A percentile compares a stretch with the other conserved stretches of the same genome.
phyloP scores from a whole-genome alignment of 2,113 vertebrate species.

The Cyanistes caeruleus region DNA sequence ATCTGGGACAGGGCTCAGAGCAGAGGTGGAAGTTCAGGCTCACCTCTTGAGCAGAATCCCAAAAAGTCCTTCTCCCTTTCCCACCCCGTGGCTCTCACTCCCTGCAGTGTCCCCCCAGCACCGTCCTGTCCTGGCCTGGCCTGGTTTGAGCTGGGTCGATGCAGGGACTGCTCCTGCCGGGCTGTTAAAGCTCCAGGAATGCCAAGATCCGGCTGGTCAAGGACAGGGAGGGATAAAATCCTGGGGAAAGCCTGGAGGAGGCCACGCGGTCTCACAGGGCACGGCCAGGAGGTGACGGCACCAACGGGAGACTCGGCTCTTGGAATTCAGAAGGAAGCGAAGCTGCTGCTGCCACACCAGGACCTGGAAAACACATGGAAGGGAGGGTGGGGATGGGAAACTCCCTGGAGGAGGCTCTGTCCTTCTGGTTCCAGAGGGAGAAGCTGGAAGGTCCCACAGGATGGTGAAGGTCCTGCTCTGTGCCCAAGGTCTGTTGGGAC shows the following conservation, averaged over 20 bases:
- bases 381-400: background rate
- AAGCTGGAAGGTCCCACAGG: background rate
- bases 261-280: rapidly evolving
- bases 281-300: background rate
- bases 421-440: background rate
- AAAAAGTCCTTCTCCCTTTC: background rate
- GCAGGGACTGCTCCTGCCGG: background rate
- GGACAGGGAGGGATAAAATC: background rate
- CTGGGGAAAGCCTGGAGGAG: background rate
- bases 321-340: background rate
- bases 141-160: background rate
- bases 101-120: background rate
- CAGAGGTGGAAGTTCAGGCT: background rate
- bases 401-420: background rate
- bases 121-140: rapidly evolving
- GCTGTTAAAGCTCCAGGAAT: background rate
- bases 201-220: background rate
- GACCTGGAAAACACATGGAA: rapidly evolving
- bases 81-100: background rate
- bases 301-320: background rate
- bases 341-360: background rate
- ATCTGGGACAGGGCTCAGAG: background rate
- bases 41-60: background rate
- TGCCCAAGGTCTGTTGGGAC: background rate
- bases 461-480: rapidly evolving